Evolutionary conservation across 1,140 invertebrate genomes (phyloP).

Genomic region (Antheraea mylitta): DNA sequence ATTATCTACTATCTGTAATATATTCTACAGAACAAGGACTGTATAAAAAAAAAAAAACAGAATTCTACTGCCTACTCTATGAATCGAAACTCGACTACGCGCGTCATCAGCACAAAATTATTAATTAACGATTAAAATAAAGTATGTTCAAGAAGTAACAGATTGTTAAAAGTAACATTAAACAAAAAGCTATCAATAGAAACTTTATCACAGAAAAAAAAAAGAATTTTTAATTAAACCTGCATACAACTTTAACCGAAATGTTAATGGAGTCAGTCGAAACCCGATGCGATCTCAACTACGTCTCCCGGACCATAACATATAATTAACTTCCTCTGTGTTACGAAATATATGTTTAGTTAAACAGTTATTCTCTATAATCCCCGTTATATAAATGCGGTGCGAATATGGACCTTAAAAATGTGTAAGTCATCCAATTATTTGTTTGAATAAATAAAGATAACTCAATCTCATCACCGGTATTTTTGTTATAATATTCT

Average conservation of each 20-base stretch:
- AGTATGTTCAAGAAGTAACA: too few species aligned
- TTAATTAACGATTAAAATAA: too few species aligned
- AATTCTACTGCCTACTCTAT: too few species aligned
- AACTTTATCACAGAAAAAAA: background rate
- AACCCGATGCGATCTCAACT: conserved; percentile 6
- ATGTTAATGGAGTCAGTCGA: background rate
- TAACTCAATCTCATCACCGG: too few species aligned
- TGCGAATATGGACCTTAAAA: background rate
- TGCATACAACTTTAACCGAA: background rate
- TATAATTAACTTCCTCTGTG: conserved; percentile 7
- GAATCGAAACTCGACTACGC: too few species aligned
- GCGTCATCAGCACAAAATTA: too few species aligned
- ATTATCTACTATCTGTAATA: too few species aligned
- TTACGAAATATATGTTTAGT: conserved; percentile 4
- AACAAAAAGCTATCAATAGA: background rate
- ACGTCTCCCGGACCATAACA: conserved; percentile 6
- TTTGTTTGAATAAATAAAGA: too few species aligned
- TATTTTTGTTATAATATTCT: too few species aligned
- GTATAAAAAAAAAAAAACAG: too few species aligned
- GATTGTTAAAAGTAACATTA: too few species aligned
- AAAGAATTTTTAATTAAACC: background rate
- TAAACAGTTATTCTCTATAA: background rate
- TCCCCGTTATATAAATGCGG: background rate
- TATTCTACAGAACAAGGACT: too few species aligned
- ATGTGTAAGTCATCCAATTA: background rate